Percentiles rank a stretch among this genome's conserved stretches.
Conservation (phyloP, 2,113 vertebrate species). For the Plotosus lineatus region DNA sequence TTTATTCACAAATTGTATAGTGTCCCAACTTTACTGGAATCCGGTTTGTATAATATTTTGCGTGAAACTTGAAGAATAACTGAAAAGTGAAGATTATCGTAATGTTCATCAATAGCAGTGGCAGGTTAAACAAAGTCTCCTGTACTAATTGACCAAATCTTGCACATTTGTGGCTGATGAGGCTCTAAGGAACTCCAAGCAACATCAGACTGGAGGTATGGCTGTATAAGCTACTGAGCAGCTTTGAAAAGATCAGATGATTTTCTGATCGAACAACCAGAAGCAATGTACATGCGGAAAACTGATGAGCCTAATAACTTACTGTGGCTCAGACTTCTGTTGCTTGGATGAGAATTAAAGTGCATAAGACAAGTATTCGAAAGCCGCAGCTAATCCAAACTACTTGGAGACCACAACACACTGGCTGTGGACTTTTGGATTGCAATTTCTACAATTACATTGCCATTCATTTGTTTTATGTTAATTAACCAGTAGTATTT, state of each 20-base stretch:
- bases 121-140: not conserved
- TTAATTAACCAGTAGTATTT: not conserved
- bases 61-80: too few species aligned
- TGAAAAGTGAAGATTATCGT: too few species aligned
- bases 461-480: not conserved
- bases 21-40: too few species aligned
- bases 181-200: not conserved
- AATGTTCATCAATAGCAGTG: not conserved
- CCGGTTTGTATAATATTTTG: too few species aligned
- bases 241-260: not conserved
- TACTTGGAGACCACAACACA: too few species aligned
- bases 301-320: not conserved
- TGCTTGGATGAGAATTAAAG: not conserved
- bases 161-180: too few species aligned
- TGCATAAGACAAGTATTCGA: not conserved
- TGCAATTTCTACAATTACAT: not conserved
- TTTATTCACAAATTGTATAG: too few species aligned
- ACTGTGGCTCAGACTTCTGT: not conserved
- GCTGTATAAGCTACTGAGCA: not conserved
- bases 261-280: slow-evolving; percentile 11
- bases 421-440: too few species aligned
- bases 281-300: not conserved
- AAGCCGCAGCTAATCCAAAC: not conserved
- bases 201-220: not conserved
- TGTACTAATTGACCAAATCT: not conserved